phyloP scores from a whole-genome alignment of 2,113 vertebrate genomes.

The Pterocles burchelli region DNA sequence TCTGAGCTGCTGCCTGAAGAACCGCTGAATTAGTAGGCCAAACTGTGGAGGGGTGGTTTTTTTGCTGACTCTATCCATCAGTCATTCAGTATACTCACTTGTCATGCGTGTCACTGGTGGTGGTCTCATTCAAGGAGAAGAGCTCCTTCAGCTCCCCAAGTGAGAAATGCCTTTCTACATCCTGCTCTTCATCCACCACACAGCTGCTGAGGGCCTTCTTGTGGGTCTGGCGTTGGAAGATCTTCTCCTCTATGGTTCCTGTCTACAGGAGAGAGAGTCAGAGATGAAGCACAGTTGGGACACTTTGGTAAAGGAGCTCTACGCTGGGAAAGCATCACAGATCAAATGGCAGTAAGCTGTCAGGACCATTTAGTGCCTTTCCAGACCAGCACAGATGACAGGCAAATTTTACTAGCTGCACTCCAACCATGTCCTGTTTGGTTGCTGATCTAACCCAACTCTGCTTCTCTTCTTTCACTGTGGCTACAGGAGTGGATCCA shows the following conservation, averaged over 20 bases:
- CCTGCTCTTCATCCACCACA: constrained; percentile 95
- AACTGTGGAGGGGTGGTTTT: neutral
- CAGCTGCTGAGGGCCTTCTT: constrained; percentile 99
- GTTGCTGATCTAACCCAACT: neutral
- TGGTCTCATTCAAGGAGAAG: constrained; percentile 86
- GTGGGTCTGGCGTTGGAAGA: constrained; percentile 95
- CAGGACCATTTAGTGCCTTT: neutral
- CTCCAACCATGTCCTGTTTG: rapidly evolving
- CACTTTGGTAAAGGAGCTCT: neutral
- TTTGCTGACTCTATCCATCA: neutral
- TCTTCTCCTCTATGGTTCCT: constrained; percentile 98
- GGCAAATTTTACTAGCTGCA: neutral
- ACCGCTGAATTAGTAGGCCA: neutral
- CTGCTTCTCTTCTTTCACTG: neutral
- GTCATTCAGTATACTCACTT: constrained; percentile 73
- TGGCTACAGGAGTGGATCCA: neutral
- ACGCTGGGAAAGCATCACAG: rapidly evolving
- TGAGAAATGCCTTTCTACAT: constrained; percentile 96
- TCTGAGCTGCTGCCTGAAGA: neutral
- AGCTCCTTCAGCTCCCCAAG: constrained; percentile 92
- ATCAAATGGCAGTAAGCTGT: neutral
- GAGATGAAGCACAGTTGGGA: neutral
- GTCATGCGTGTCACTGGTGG: constrained; percentile 92
- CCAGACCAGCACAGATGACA: neutral
- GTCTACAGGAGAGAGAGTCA: constrained; percentile 72